Conservation (phyloP, 2,888 invertebrate species). For the Brachylomia viminalis region DNA sequence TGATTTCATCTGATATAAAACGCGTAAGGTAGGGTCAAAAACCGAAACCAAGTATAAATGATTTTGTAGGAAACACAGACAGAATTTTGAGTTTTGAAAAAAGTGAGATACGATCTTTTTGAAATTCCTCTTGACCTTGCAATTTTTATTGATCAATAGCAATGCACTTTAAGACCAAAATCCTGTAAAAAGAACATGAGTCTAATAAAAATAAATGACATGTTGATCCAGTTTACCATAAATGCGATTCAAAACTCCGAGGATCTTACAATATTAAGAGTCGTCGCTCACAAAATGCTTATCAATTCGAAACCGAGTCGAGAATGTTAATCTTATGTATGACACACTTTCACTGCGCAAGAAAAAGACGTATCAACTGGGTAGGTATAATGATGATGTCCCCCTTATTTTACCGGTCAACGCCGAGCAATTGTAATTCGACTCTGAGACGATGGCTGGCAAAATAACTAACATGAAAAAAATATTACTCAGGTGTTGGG, state of each 20-base stretch:
- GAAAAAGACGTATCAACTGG: neutral
- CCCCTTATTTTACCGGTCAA: neutral
- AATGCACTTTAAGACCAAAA: too few species aligned
- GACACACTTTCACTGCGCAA: neutral
- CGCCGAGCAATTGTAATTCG: neutral
- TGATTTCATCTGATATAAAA: neutral
- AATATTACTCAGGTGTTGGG: neutral
- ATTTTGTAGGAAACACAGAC: neutral
- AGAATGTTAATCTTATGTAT: neutral
- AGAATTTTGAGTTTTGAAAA: neutral
- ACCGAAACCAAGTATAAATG: neutral
- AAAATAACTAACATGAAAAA: neutral
- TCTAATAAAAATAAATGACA: neutral
- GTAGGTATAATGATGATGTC: neutral
- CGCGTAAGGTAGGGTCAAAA: neutral
- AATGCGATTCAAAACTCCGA: neutral
- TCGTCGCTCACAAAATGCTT: neutral
- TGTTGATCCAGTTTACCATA: neutral
- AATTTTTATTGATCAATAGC: neutral
- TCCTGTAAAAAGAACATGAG: neutral
- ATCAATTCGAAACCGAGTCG: neutral
- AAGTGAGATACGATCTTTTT: neutral
- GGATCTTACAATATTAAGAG: neutral
- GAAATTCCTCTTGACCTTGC: neutral
- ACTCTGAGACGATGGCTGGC: neutral